Percentiles rank a stretch among this genome's conserved stretches.
phyloP scores from a whole-genome alignment of 2,888 invertebrate species.

The Copidosoma aretas region DNA sequence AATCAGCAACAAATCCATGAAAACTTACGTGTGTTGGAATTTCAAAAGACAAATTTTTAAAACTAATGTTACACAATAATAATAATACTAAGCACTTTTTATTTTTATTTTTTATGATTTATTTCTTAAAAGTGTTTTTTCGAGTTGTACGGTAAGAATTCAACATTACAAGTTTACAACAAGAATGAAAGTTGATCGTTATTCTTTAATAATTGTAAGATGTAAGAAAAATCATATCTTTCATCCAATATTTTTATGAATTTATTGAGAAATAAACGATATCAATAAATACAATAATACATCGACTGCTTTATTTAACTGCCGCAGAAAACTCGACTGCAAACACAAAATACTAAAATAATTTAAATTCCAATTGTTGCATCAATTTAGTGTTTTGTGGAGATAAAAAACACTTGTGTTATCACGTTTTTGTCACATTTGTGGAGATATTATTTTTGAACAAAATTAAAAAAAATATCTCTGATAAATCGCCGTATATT shows the following conservation, averaged over 20 bases:
- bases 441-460: conserved; percentile 26
- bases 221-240: conserved; percentile 13
- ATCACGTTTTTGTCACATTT: not conserved
- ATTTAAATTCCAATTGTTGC: conserved; percentile 9
- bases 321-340: conserved; percentile 34
- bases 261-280: conserved; percentile 7
- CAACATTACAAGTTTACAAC: too few species aligned
- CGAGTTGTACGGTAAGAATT: too few species aligned
- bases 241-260: conserved; percentile 9
- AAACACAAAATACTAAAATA: conserved; percentile 17
- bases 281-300: conserved; percentile 10
- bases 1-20: too few species aligned
- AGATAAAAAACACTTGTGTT: not conserved
- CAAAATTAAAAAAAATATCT: conserved; percentile 28
- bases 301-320: conserved; percentile 35
- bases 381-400: not conserved
- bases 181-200: too few species aligned
- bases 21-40: too few species aligned
- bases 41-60: too few species aligned
- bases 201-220: not conserved
- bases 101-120: too few species aligned
- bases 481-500: conserved; percentile 48
- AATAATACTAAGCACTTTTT: too few species aligned
- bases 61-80: too few species aligned
- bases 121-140: too few species aligned